These are phyloP conservation scores for Netelia melanura DNA, from an alignment of 2,888 invertebrate species.

Conservation along the genomic window DNA sequence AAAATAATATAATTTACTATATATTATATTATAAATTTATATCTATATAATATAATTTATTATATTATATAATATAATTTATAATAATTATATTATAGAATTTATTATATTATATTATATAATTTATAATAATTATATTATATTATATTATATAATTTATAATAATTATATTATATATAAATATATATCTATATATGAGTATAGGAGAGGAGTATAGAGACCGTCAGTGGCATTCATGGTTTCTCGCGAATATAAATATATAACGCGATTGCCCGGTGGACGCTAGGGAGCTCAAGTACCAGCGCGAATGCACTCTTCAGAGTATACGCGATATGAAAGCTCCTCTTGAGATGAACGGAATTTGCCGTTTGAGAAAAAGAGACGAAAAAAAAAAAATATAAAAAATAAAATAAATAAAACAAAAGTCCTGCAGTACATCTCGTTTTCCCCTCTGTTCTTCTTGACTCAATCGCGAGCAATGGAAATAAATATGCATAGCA, in stretches of 20 bases:
- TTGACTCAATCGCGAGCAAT: background rate
- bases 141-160: no score
- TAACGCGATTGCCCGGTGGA: conserved; percentile 38
- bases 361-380: conserved; percentile 40
- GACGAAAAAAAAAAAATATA: conserved; percentile 37
- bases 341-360: conserved; percentile 35
- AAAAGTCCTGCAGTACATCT: background rate
- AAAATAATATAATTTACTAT: no score
- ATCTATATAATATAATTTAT: no score
- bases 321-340: conserved; percentile 29
- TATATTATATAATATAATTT: no score
- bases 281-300: conserved; percentile 47
- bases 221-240: conserved; percentile 41
- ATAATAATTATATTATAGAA: background rate
- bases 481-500: background rate
- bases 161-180: background rate
- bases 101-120: no score
- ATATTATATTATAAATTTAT: no score
- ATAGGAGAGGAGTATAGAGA: conserved; percentile 5
- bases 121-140: no score
- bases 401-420: background rate
- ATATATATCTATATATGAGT: background rate
- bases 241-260: conserved; percentile 57
- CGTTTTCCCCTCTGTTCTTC: background rate
- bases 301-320: conserved; percentile 32